Base-by-base conservation (phyloP, 2,797 vertebrate genomes). In the Sphenopsis melanotis region DNA sequence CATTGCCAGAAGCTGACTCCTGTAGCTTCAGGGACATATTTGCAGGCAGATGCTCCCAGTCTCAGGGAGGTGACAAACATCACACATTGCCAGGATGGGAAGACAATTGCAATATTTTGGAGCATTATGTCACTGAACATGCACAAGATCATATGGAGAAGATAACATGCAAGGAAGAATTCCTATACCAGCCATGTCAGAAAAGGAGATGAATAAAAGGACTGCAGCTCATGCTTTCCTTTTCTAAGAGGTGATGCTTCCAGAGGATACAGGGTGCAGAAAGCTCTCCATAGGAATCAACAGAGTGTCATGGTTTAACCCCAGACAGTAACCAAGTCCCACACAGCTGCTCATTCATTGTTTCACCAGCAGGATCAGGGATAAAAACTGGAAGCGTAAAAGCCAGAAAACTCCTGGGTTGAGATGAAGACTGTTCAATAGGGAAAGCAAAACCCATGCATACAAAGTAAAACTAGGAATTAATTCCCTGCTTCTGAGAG, bases 11-110 rank as follows among this genome's bases (percentile, higher is more conserved):
- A 92, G n/a, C 6, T 82, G 78, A 66, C 36, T 87, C 46, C 70
- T 0, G 0, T 44, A 32, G 19, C 41, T 82, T 22, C 34, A 46
- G 22, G 36, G 72, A n/a, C 0, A 1, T 1, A 7, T 44, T 83
- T 0, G 0, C 55, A 49, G 3, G 1, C 26, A 60, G 81, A 83
- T 13, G 15, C 10, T 86, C 24, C 41, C 12, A 22, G 19, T 57
- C 41, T 32, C 2, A 2, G 14, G 44, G 36, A 81, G 12, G 15
- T 64, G 44, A 30, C 37, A 64, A 70, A 34, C 4, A 2, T 70
- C 46, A 29, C 30, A 61, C 12, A 9, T 16, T 0, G 0, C 26
- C 6, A 0, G 23, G 29, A 30, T 56, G 56, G 52, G 23, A 90
- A 76, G 63, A 55, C 6, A 79, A 82, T 12, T 57, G 36, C 18